phyloP scores from a whole-genome alignment of 2,797 vertebrate genomes.

The Glyptemys insculpta region DNA sequence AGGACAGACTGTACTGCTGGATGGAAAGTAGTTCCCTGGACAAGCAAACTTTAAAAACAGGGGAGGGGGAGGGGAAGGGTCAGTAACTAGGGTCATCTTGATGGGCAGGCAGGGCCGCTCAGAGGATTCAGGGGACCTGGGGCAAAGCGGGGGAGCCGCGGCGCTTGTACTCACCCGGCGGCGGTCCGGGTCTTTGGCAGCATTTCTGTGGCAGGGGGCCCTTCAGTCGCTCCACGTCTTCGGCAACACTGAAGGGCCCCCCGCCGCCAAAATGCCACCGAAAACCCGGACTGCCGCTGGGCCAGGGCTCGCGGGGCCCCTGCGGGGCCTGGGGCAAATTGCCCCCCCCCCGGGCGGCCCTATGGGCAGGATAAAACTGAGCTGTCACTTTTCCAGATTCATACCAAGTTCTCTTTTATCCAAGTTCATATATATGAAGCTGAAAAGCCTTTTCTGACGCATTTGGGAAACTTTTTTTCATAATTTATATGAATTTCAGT shows the following conservation, averaged over 20 bases:
- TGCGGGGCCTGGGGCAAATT: too few relatives aligned
- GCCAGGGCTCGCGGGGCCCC: too few relatives aligned
- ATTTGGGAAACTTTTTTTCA: constrained; percentile 30
- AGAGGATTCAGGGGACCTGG: too few relatives aligned
- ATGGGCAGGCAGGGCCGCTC: not conserved
- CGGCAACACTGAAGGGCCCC: too few relatives aligned
- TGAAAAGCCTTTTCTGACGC: constrained; percentile 34
- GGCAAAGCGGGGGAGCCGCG: too few relatives aligned
- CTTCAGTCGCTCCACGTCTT: too few relatives aligned
- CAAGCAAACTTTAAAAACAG: constrained; percentile 39
- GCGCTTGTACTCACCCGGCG: too few relatives aligned
- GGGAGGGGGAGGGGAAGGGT: not conserved
- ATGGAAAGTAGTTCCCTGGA: constrained; percentile 13
- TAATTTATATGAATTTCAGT: constrained; percentile 45
- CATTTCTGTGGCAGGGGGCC: too few relatives aligned
- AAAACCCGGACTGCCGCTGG: too few relatives aligned
- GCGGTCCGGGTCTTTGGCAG: too few relatives aligned
- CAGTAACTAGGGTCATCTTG: constrained; percentile 28
- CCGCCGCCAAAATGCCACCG: too few relatives aligned
- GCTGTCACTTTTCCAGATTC: constrained; percentile 49
- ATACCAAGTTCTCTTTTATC: constrained; percentile 52
- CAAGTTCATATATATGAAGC: constrained; percentile 59
- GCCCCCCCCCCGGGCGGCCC: too few relatives aligned
- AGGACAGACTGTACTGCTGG: constrained; percentile 50
- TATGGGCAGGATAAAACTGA: constrained; percentile 36